Base-by-base conservation (phyloP, 2,888 invertebrate species). In the Creontiades dilutus region DNA sequence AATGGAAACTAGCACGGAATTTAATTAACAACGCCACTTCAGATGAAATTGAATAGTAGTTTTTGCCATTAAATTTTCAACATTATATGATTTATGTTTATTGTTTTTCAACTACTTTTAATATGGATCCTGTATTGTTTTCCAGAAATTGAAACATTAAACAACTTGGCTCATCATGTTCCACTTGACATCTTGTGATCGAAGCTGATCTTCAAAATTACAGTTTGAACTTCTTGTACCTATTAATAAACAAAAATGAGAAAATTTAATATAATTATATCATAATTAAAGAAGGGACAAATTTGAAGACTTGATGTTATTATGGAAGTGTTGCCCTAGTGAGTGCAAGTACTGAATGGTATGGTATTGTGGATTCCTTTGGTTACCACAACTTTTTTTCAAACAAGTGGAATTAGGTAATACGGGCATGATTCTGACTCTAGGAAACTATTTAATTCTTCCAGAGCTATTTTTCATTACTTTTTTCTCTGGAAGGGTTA, bases 341-440 rank as follows among this genome's bases (percentile, higher is more conserved):
- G 68, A 68, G 19, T 23, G 57, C 57, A 68, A 68, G 68, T 68
- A 23, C 68, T 68, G 68, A 68, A 68, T 61, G 13, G 12, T 23
- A 0, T 57, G 37, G 57, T n/a, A 57, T 57, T 16, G 57, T n/a
- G 16, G 57, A 57, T 57, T 57, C 37, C 2, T 37, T 37, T 37
- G 2, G 37, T 37, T 37, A 37, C 37, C 37, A 37, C 37, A 37
- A 4, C 2, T 4, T 37, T 37, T 37, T 37, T 37, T 37, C 37
- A 37, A 37, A 37, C 37, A 37, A 37, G 37, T 37, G 37, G 37
- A 4, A 37, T 37, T 37, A 37, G 37, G 7, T 37, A 37, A 37
- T 37, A 37, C 2, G 37, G 37, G 37, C 37, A 61, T 61, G 61
- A 19, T 61, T 61, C 61, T 19, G 16, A n/a, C n/a, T 9, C 23